Percentiles rank a stretch among this genome's conserved stretches.
Evolutionary conservation across 2,888 invertebrate genomes (phyloP).

Genomic region (Epistrophella euchroma): DNA sequence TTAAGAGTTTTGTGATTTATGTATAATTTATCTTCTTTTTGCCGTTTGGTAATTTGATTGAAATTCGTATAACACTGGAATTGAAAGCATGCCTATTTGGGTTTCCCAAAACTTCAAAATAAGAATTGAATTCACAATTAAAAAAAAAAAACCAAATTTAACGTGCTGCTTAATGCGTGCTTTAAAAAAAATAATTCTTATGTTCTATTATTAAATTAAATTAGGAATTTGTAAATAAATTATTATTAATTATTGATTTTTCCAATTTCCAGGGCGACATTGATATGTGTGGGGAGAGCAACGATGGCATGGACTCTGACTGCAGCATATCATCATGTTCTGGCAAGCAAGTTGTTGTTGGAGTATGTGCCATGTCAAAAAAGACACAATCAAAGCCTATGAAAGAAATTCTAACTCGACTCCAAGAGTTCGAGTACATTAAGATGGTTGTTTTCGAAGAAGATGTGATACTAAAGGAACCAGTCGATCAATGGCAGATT

Average conservation of each 20-base stretch:
- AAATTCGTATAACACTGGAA: neutral
- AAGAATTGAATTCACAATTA: neutral
- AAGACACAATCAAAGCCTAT: slow-evolving; percentile 99
- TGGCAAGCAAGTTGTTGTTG: slow-evolving; percentile 97
- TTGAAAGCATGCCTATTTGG: neutral
- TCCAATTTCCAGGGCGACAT: slow-evolving; percentile 87
- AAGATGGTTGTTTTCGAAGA: slow-evolving; percentile 98
- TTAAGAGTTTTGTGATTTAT: too few species aligned
- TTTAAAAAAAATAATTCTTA: slow-evolving; percentile 4
- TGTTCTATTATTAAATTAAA: neutral
- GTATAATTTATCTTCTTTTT: neutral
- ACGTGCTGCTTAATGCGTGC: slow-evolving; percentile 43
- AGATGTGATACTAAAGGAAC: slow-evolving; percentile 97
- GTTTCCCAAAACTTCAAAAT: neutral
- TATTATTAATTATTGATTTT: neutral
- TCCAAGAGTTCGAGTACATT: slow-evolving; percentile 98
- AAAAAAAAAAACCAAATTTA: neutral
- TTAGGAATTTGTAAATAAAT: neutral
- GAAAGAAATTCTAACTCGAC: slow-evolving; percentile 98
- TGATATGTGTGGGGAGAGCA: slow-evolving; percentile 88
- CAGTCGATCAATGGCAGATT: slow-evolving; percentile 98
- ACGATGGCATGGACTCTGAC: slow-evolving; percentile 86
- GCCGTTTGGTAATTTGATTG: neutral
- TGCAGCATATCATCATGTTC: slow-evolving; percentile 85
- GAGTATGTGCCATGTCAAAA: slow-evolving; percentile 99